phyloP scores from a whole-genome alignment of 2,797 vertebrate species.

The Phalanger gymnotis region DNA sequence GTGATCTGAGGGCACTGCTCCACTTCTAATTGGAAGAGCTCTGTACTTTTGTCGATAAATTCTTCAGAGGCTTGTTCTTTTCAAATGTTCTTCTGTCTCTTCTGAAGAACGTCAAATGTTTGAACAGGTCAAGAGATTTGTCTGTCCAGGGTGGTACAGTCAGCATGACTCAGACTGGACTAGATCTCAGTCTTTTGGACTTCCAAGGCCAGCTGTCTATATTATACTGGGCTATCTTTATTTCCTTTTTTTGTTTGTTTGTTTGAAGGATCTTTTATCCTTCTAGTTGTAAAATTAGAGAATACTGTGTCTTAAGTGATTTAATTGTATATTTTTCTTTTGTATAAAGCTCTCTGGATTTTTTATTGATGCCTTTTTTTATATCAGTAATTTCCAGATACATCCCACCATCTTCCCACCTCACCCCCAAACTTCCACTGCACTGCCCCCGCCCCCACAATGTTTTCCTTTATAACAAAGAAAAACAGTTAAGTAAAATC shows the following conservation, averaged over 20 bases:
- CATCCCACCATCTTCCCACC: not conserved
- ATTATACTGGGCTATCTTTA: too few relatives aligned
- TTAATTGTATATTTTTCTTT: not conserved
- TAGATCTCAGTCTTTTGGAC: not conserved
- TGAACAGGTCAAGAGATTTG: not conserved
- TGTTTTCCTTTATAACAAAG: not conserved
- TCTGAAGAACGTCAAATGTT: not conserved
- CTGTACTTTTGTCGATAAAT: not conserved
- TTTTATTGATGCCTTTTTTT: not conserved
- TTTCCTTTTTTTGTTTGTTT: not conserved
- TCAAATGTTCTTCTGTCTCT: not conserved
- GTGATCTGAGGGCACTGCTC: not conserved
- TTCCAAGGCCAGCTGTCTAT: not conserved
- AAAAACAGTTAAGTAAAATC: not conserved
- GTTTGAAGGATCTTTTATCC: not conserved
- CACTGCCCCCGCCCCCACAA: too few relatives aligned
- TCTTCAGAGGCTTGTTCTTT: not conserved
- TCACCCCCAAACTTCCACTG: not conserved
- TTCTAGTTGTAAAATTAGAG: not conserved
- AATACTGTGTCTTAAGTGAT: not conserved
- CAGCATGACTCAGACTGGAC: not conserved
- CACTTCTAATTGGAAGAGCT: not conserved
- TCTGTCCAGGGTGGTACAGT: not conserved
- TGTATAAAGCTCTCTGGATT: not conserved
- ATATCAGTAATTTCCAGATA: not conserved